phyloP scores from a whole-genome alignment of 1,140 invertebrate species.

The Cotesia chilonis region DNA sequence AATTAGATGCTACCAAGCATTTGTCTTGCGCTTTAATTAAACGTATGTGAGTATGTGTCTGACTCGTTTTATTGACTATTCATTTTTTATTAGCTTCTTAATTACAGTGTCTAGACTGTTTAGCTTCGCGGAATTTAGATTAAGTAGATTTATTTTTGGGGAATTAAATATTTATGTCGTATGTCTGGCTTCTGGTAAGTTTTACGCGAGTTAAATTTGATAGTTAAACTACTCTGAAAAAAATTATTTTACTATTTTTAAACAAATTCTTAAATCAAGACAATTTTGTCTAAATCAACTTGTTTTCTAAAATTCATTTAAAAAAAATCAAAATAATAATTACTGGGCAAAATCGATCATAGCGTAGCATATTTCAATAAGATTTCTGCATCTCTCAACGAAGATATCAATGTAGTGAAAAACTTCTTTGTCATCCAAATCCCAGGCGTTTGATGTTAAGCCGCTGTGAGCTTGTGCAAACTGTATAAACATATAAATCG shows the following conservation, averaged over 20 bases:
- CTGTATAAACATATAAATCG: constrained; percentile 42
- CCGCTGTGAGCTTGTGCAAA: constrained; percentile 59
- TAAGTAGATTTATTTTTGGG: no score
- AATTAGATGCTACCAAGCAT: background rate
- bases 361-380: constrained; percentile 83
- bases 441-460: constrained; percentile 70
- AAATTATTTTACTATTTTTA: background rate
- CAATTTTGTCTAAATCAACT: no score
- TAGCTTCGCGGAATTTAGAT: no score
- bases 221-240: no score
- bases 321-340: constrained; percentile 16
- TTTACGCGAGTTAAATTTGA: no score
- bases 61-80: background rate
- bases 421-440: constrained; percentile 78
- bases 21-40: no score
- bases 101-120: no score
- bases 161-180: no score
- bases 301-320: no score
- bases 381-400: constrained; percentile 82
- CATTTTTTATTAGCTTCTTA: no score
- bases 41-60: background rate
- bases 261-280: background rate
- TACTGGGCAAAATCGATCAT: constrained; percentile 80
- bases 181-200: no score
- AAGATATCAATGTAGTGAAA: constrained; percentile 89